Conservation (phyloP, 2,113 vertebrate genomes). For the Cochlearius cochlearius region DNA sequence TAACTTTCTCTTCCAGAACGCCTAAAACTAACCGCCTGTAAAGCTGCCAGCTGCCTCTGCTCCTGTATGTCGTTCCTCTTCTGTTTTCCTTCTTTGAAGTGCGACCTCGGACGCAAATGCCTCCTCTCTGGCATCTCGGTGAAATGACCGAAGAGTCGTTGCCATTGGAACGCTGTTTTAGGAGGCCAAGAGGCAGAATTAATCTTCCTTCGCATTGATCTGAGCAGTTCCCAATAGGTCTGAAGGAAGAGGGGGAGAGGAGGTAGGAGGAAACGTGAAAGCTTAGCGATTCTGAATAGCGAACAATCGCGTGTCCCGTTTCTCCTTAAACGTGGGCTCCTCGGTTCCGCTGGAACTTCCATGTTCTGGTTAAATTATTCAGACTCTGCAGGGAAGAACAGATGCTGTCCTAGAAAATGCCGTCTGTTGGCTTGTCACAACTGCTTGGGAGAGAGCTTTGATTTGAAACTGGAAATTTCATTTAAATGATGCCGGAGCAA, state of each 20-base stretch:
- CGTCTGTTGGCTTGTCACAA: slow-evolving; percentile 43
- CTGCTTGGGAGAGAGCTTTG: neutral
- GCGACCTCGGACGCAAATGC: neutral
- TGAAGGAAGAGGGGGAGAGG: neutral
- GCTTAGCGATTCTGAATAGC: neutral
- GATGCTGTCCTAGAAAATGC: slow-evolving; percentile 54
- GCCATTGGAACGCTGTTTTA: neutral
- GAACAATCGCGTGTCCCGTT: accelerated
- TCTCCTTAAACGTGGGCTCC: neutral
- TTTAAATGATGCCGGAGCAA: neutral
- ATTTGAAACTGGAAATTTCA: neutral
- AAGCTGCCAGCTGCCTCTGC: neutral
- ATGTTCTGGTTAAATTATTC: neutral
- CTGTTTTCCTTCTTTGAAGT: neutral
- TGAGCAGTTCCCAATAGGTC: neutral
- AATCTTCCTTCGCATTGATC: neutral
- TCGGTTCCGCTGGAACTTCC: neutral
- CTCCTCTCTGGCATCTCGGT: neutral
- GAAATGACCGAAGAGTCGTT: neutral
- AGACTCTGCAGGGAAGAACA: neutral
- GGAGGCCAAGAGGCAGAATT: neutral
- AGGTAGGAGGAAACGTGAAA: neutral
- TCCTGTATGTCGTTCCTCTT: neutral
- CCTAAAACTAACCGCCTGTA: neutral
- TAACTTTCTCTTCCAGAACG: neutral